Base-by-base conservation (phyloP, 2,113 vertebrate species). In the Chunga burmeisteri region DNA sequence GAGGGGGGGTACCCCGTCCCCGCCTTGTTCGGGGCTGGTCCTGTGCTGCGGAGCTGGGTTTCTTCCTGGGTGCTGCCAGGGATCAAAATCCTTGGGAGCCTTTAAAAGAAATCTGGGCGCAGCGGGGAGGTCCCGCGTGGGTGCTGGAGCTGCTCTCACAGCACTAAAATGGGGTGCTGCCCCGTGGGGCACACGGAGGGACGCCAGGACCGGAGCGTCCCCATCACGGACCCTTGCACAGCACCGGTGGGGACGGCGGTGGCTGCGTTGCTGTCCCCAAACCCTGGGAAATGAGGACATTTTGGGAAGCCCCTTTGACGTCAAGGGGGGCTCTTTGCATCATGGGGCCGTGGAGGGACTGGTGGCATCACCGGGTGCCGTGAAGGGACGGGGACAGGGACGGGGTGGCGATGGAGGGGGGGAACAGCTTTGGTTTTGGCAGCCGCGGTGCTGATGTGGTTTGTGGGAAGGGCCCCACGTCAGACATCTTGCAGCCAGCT, bases 401-500 rank as follows among this genome's bases (percentile, higher is more conserved):
- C 0, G 1, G 47, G 66, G 74, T 25, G 63, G 62, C 1, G 0
- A 3, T 36, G 62, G 10, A 3, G 38, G 6, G 3, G 38, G 6
- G 47, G 72, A 68, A 14, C 38, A 29, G 86, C 66, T 83, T 53
- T 26, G 56, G 2, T 56, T 88, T 71, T 67, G 90, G 92, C 83
- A 95, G 83, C 56, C 16, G 1, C 2, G 14, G 58, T 0, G n/a
- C 86, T 73, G 83, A 12, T 80, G 93, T 61, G 94, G 96, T 93
- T 92, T 91, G 90, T 83, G 93, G 97, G 89, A 91, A 89, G 88
- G 86, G 83, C 90, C 52, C 19, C 46, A 8, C 11, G 22, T 93
- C 86, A 87, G 80, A 90, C 94, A 80, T 93, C 92, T 96, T 96
- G 93, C 86, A 96, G 88, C 92, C 95, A 88, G 88, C 73, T 83